Conservation (phyloP, 2,888 invertebrate species). For the Heteropelma amictum region DNA sequence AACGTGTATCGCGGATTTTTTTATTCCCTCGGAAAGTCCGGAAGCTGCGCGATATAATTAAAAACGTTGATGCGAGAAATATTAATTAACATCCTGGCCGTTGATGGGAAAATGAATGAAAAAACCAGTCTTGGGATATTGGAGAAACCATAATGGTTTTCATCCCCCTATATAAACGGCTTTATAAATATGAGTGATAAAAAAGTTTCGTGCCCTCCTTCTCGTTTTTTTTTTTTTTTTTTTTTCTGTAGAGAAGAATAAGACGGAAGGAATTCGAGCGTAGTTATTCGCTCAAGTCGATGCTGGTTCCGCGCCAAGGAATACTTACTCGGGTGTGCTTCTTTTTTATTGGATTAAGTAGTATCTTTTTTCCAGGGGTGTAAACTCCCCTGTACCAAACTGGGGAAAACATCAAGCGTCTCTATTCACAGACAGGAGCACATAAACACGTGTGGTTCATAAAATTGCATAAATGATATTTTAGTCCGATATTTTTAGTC, state of each 20-base stretch:
- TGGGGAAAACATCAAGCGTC: neutral
- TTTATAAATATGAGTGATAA: conserved; percentile 43
- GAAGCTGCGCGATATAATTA: too few species aligned
- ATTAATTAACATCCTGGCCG: neutral
- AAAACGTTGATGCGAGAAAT: neutral
- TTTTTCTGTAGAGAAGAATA: too few species aligned
- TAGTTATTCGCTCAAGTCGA: conserved; percentile 37
- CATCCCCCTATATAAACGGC: conserved; percentile 5
- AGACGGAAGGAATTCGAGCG: neutral
- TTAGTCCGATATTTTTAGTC: too few species aligned
- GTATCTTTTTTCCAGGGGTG: conserved; percentile 29
- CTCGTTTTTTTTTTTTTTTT: too few species aligned
- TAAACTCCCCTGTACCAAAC: conserved; percentile 15
- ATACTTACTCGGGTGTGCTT: conserved; percentile 44
- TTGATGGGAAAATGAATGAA: too few species aligned
- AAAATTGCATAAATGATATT: too few species aligned
- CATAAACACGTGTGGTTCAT: too few species aligned
- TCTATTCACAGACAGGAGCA: neutral
- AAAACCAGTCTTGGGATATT: too few species aligned
- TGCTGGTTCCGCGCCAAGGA: conserved; percentile 31
- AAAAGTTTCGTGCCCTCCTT: conserved; percentile 40
- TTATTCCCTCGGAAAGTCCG: too few species aligned
- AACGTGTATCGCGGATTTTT: too few species aligned
- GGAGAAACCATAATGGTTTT: neutral
- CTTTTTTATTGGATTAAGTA: conserved; percentile 56